phyloP scores from a whole-genome alignment of 2,888 invertebrate species.

The Zele albiditarsus region DNA sequence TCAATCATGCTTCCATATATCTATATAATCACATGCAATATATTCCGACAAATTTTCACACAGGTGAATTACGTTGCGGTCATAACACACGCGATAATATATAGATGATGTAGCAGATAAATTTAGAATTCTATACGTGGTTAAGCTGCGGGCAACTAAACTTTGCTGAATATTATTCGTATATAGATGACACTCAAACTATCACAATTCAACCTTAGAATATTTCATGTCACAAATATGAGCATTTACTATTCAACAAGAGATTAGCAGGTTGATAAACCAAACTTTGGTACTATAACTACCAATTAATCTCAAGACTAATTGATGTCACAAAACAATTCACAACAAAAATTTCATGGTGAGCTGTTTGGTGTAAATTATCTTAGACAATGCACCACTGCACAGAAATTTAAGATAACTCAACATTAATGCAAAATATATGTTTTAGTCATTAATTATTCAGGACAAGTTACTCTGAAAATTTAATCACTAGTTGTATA shows the following conservation, averaged over 20 bases:
- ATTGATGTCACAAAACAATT: background rate
- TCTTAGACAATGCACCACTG: background rate
- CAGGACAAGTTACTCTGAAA: background rate
- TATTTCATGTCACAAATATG: background rate
- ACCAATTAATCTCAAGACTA: background rate
- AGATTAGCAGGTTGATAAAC: background rate
- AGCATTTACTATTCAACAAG: background rate
- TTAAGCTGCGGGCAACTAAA: too few relatives aligned
- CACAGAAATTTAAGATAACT: background rate
- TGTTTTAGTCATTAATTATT: constrained; percentile 1
- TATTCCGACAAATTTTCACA: too few relatives aligned
- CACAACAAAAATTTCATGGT: background rate
- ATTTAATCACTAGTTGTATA: background rate
- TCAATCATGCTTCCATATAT: too few relatives aligned
- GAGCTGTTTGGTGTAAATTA: background rate
- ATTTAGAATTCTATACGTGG: too few relatives aligned
- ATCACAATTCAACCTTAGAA: too few relatives aligned
- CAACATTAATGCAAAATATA: constrained; percentile 1
- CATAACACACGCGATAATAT: too few relatives aligned
- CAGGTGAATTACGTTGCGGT: too few relatives aligned
- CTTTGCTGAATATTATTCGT: too few relatives aligned
- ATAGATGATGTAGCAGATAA: too few relatives aligned
- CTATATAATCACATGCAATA: too few relatives aligned
- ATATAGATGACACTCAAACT: too few relatives aligned
- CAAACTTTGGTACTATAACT: background rate